Base-by-base conservation (phyloP, 2,888 invertebrate genomes). In the Aphelenchoides bicaudatus region DNA sequence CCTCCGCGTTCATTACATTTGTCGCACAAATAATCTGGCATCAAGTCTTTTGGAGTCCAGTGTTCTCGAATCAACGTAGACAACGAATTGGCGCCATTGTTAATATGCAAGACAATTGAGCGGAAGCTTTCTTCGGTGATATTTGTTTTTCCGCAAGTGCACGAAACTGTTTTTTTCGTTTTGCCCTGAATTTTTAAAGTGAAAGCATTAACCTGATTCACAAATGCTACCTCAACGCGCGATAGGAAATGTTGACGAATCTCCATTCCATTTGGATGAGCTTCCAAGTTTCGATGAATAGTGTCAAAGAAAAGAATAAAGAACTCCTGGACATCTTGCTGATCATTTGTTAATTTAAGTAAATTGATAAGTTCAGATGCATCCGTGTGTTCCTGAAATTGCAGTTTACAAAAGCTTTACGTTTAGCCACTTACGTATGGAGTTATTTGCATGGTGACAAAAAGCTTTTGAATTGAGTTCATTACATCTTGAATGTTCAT, bases 241-340 rank as follows among this genome's bases (percentile, higher is more conserved):
- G 43, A 39, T 0, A 39, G 54, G 10, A 75, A 61, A 21, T 65
- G n/a, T 8, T 54, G 25, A 6, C 57, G 31, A 1, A 66, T 56
- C 1, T 27, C 48, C 13, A 57, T 54, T 13, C 75, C 75, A 51
- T 74, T 73, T 2, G 75, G 73, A 60, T 77, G 77, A 3, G 49
- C 52, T 16, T 56, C 59, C 10, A 76, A 64, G 58, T 68, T 62
- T 4, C 72, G 66, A 27, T 75, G 74, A 19, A 77, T 62, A 2
- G 72, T 71, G 31, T 70, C 67, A 63, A 77, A 74, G 46, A 77
- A 67, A 47, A 71, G 63, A 8, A 69, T 53, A 5, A 70, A 67
- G 59, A 78, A 78, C 59, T 77, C 77, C 49, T 72, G 72, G 1
- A 75, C 71, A 58, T 76, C 76, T 29, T 78, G 76, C 52, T 77